phyloP scores from a whole-genome alignment of 1,140 invertebrate genomes.

The Drosophila repletoides region DNA sequence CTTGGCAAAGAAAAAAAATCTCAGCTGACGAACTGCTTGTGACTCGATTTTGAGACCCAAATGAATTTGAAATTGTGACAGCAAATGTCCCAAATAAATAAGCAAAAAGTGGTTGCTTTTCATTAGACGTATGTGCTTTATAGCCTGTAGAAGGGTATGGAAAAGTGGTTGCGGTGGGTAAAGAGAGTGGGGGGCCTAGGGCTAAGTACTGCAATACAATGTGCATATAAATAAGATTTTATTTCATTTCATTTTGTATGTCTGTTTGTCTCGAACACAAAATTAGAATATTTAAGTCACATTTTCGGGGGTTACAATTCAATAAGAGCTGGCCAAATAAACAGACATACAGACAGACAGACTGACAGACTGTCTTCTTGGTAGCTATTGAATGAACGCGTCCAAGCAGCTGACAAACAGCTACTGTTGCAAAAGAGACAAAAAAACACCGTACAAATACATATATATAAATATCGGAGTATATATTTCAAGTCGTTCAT shows the following conservation, averaged over 20 bases:
- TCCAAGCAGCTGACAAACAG: constrained; percentile 44
- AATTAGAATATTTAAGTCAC: constrained; percentile 71
- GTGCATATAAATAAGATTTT: constrained; percentile 64
- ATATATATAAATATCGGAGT: not conserved
- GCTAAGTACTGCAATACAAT: constrained; percentile 37
- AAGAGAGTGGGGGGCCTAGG: not conserved
- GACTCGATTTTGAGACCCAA: constrained; percentile 27
- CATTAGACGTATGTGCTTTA: constrained; percentile 23
- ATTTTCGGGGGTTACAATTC: constrained; percentile 31
- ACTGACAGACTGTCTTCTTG: constrained; percentile 12
- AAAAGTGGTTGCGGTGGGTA: not conserved
- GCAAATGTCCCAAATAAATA: constrained; percentile 66
- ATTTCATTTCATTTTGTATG: constrained; percentile 40
- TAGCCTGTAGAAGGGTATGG: not conserved
- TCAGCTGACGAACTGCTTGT: constrained; percentile 70
- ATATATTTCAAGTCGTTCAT: not conserved
- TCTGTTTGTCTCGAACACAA: constrained; percentile 18
- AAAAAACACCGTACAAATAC: not conserved
- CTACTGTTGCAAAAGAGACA: constrained; percentile 12
- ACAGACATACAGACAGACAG: not conserved
- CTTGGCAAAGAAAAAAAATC: constrained; percentile 42
- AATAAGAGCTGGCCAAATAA: constrained; percentile 23
- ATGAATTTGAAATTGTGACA: constrained; percentile 72
- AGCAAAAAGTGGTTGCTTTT: constrained; percentile 50
- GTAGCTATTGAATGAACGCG: constrained; percentile 41